Evolutionary conservation across 2,888 invertebrate species (phyloP), one percentile per base, ranked within the genome.

Genomic region (Agrochola lota): DNA sequence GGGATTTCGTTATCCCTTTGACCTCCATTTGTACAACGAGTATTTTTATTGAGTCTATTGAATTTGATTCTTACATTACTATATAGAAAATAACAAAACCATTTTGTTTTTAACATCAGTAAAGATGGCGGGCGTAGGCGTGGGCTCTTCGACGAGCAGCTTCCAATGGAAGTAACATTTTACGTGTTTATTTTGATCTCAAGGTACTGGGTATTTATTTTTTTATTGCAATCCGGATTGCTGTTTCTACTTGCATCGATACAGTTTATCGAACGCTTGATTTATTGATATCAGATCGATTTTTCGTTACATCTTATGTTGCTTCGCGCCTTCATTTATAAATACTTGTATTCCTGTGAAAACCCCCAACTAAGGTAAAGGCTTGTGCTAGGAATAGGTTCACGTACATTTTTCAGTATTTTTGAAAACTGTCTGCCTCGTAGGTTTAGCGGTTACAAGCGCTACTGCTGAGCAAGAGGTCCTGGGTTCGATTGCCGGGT

Each of bases 201-300:
- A 52, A 52, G 60, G 26, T 30, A 26, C 30, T 52, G 20, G 6
- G 8, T n/a, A 62, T 43, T 30, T 17, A 40, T 43, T 63, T 64
- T 64, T 55, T 46, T 8, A 67, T n/a, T 2, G n/a, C 57, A n/a
- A 49, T 49, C 49, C 23, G 20, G 15, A 55, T 60, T 80, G 66
- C 26, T 68, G 68, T 64, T 77, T 69, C 1, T 59, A 60, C 83
- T 75, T 26, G 35, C 59, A 64, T 35, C 59, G 0, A 43, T 46
- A n/a, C n/a, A 60, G 26, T 40, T 70, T 55, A 81, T 55, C 15
- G 3, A 46, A 9, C 0, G 12, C n/a, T 35, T 30, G 35, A 68
- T 74, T 60, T 20, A 52, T 70, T n/a, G n/a, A 55, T 26, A 68
- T 3, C 9, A 6, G 15, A 69, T 30, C 17, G 20, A 30, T 52